Evolutionary conservation across 2,113 vertebrate genomes (phyloP).

Genomic region (Argyrosomus japonicus): DNA sequence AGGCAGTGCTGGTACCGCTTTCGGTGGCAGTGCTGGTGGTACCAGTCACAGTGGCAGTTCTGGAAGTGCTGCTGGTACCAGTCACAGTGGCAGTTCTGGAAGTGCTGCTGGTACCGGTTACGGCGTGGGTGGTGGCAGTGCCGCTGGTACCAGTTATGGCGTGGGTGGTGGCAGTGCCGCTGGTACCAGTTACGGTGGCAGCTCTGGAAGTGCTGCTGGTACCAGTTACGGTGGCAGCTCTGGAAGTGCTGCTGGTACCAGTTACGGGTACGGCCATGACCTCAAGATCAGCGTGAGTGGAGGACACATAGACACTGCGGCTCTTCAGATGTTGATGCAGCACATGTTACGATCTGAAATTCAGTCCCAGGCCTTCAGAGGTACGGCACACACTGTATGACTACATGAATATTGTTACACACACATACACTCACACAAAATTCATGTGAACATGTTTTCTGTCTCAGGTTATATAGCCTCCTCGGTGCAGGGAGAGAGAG

Average conservation of each 20-base stretch:
- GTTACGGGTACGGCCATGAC: neutral
- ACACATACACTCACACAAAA: neutral
- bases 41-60: no score
- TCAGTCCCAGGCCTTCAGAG: conserved; percentile 80
- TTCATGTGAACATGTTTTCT: conserved; percentile 25
- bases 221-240: neutral
- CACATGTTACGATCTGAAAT: conserved; percentile 75
- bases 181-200: neutral
- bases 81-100: no score
- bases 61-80: no score
- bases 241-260: neutral
- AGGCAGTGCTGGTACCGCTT: neutral
- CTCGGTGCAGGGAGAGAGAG: conserved; percentile 84
- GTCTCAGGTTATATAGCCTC: conserved; percentile 75
- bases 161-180: neutral
- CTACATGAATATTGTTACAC: neutral
- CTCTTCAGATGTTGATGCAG: conserved; percentile 66
- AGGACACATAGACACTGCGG: conserved; percentile 9
- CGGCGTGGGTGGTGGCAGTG: no score
- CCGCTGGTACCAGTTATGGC: neutral
- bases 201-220: neutral
- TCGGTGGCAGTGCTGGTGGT: no score
- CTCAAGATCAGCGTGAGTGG: conserved; percentile 17
- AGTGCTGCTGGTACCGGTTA: no score
- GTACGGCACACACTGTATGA: conserved; percentile 53